A percentile compares a stretch with the other conserved stretches of the same genome.
Evolutionary conservation across 2,888 invertebrate species (phyloP).

Genomic region (Limenitis camilla): DNA sequence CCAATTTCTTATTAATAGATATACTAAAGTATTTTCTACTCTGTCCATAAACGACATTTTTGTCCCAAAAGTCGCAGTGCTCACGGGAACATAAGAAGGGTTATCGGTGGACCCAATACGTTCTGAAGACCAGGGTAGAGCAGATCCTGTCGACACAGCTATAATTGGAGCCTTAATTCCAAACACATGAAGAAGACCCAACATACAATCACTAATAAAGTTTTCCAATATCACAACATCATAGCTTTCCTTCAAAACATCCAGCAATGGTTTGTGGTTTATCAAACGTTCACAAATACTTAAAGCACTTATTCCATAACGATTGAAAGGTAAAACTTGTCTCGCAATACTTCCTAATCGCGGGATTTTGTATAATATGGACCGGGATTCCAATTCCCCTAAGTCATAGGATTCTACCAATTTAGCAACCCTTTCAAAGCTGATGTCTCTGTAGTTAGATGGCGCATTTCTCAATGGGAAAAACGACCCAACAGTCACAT

Average conservation of each 20-base stretch:
- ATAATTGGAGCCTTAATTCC: slow-evolving; percentile 70
- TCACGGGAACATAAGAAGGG: slow-evolving; percentile 69
- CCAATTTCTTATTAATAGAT: slow-evolving; percentile 47
- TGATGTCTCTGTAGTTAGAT: slow-evolving; percentile 58
- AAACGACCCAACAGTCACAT: slow-evolving; percentile 75
- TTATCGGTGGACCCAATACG: slow-evolving; percentile 16
- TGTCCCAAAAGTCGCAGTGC: slow-evolving; percentile 62
- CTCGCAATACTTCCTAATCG: too few species aligned
- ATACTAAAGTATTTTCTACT: slow-evolving; percentile 48
- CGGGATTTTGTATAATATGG: too few species aligned
- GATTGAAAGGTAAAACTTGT: too few species aligned
- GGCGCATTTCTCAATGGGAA: slow-evolving; percentile 69
- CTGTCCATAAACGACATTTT: slow-evolving; percentile 70
- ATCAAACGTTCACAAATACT: slow-evolving; percentile 54
- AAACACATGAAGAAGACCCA: slow-evolving; percentile 74
- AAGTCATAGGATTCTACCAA: too few species aligned
- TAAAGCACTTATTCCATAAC: slow-evolving; percentile 46
- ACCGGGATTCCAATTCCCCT: too few species aligned
- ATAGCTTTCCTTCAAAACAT: slow-evolving; percentile 62
- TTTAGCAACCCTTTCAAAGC: slow-evolving; percentile 52
- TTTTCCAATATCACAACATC: slow-evolving; percentile 77
- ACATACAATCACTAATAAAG: slow-evolving; percentile 78
- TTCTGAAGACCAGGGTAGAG: slow-evolving; percentile 73
- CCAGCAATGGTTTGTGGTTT: slow-evolving; percentile 48
- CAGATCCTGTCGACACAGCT: slow-evolving; percentile 68